Evolutionary conservation across 2,888 invertebrate genomes (phyloP), one percentile per base, ranked within the genome.

Genomic region (Ennomos fuscantarius): DNA sequence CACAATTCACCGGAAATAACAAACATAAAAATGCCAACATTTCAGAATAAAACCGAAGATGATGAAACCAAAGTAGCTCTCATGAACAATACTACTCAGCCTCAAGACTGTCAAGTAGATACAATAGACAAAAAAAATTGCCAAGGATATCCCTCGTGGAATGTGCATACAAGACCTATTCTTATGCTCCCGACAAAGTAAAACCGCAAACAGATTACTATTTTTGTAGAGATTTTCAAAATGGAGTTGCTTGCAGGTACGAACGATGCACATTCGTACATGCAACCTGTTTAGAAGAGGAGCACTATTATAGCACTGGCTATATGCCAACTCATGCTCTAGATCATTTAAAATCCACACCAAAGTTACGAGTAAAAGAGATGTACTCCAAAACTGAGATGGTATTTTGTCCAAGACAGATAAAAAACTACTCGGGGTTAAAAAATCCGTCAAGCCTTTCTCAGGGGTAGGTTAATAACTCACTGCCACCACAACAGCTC

Each of bases 191-290:
- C 36, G 36, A 36, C 3, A 36, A 11, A 36, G 36, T 36, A 36
- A 36, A 36, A 11, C 11, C 36, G 11, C 24, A 36, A 11, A 36
- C 36, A 11, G 6, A 0, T n/a, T 36, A 36, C 11, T n/a, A 36
- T n/a, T 36, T 36, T n/a, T 36, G 36, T 8, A 8, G 8, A n/a
- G 11, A 36, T 36, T 36, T 11, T 33, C 43, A 5, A 48, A 62
- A 41, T 67, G 64, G 65, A 12, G 57, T 6, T 70, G 68, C 34
- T 69, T 66, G 13, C 0, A 60, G 53, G 31, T 60, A 45, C 10
- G 56, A 45, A 42, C 53, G 60, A 8, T 68, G 59, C 46, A n/a
- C 41, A 35, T 12, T 55, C 62, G 0, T 56, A 45, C 36, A 46
- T 67, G 9, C 43, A 60, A 8, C 15, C 60, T 11, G 45, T 42